Conservation (phyloP, 2,888 invertebrate genomes). For the Psylliodes chrysocephalus region DNA sequence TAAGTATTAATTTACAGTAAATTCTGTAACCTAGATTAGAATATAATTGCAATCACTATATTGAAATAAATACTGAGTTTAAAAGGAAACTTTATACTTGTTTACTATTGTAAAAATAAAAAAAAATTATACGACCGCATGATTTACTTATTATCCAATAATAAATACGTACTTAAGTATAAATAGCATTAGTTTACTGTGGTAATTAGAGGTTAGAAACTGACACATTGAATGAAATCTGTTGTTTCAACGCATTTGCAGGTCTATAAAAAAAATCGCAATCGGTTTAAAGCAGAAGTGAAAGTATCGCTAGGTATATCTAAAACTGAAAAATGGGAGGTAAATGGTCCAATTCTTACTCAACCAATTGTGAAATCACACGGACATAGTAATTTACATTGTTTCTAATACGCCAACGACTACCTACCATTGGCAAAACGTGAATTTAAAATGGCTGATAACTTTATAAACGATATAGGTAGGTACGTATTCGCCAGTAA, state of each 20-base stretch:
- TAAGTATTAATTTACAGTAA: background rate
- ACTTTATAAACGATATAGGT: no score
- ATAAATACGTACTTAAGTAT: background rate
- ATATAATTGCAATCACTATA: no score
- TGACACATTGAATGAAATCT: background rate
- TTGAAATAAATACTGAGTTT: no score
- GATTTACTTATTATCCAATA: no score
- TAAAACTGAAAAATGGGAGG: conserved; percentile 1
- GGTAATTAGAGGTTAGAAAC: background rate
- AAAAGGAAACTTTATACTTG: no score
- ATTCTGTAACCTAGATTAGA: no score
- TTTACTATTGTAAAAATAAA: no score
- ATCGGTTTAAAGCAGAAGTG: background rate
- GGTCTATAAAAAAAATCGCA: conserved; percentile 1
- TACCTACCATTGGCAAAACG: background rate
- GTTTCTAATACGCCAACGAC: conserved; percentile 3
- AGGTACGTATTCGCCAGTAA: no score
- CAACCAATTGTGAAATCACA: conserved; percentile 13
- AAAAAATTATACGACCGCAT: no score
- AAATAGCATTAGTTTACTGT: no score
- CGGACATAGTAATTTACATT: conserved; percentile 3
- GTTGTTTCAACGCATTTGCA: background rate
- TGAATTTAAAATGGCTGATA: conserved; percentile 12
- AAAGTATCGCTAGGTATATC: conserved; percentile 1
- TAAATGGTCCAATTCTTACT: conserved; percentile 9